A percentile compares a stretch with the other conserved stretches of the same genome.
Conservation (phyloP, 2,888 invertebrate species). For the Nematopogon swammerdamellus region DNA sequence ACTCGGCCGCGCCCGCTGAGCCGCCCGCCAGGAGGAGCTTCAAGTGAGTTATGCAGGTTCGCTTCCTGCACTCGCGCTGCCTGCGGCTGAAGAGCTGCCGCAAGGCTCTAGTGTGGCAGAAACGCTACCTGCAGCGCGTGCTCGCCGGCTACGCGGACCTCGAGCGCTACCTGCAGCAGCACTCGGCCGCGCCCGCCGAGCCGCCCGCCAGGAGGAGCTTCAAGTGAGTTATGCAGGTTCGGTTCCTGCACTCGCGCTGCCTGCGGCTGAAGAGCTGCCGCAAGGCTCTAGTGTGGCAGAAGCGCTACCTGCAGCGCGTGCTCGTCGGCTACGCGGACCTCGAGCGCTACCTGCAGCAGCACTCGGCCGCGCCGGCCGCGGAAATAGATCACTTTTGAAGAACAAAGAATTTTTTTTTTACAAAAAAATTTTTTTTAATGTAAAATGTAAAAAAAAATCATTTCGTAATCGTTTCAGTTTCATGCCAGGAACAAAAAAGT, state of each 20-base stretch:
- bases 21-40: conserved; percentile 18
- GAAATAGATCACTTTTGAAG: no score
- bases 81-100: conserved; percentile 80
- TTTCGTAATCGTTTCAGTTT: no score
- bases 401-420: no score
- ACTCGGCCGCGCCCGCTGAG: conserved; percentile 19
- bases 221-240: conserved; percentile 29
- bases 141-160: conserved; percentile 53
- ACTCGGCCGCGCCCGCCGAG: conserved; percentile 18
- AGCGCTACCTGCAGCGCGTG: conserved; percentile 76
- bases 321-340: conserved; percentile 53
- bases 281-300: conserved; percentile 88
- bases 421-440: no score
- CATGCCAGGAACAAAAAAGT: no score
- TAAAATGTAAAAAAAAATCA: no score
- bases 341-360: conserved; percentile 39
- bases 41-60: conserved; percentile 29
- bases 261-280: conserved; percentile 80
- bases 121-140: conserved; percentile 76
- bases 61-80: conserved; percentile 55
- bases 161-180: conserved; percentile 39
- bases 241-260: conserved; percentile 54
- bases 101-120: conserved; percentile 88
- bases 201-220: conserved; percentile 19
- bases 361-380: conserved; percentile 19